Conservation (phyloP, 2,113 vertebrate species). For the Mus spicilegus region DNA sequence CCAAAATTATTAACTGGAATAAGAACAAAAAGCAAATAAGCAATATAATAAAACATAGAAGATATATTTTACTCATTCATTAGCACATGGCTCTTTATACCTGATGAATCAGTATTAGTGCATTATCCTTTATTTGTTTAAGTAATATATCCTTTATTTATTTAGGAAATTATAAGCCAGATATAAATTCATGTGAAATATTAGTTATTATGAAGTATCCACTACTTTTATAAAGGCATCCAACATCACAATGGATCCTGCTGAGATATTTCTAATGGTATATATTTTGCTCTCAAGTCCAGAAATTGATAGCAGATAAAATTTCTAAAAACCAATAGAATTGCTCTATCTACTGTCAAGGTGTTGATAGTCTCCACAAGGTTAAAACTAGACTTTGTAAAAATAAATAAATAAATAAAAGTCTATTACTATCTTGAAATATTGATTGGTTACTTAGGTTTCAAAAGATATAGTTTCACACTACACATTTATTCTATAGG, state of each 20-base stretch:
- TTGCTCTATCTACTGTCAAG: background rate
- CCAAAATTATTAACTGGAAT: background rate
- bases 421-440: background rate
- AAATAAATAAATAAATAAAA: background rate
- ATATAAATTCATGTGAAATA: background rate
- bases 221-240: background rate
- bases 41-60: background rate
- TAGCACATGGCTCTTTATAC: background rate
- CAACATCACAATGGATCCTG: background rate
- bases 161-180: background rate
- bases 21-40: constrained; percentile 36
- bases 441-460: background rate
- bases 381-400: background rate
- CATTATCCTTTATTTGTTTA: background rate
- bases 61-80: constrained; percentile 1
- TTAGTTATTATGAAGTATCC: background rate
- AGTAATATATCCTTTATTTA: background rate
- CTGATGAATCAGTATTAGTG: background rate
- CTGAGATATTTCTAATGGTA: background rate
- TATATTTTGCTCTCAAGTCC: background rate
- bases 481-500: background rate
- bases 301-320: background rate
- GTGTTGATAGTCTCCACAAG: background rate
- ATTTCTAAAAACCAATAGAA: background rate
- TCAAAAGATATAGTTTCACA: background rate